Conservation (phyloP, 2,888 invertebrate genomes). For the Acholoe squamosa region DNA sequence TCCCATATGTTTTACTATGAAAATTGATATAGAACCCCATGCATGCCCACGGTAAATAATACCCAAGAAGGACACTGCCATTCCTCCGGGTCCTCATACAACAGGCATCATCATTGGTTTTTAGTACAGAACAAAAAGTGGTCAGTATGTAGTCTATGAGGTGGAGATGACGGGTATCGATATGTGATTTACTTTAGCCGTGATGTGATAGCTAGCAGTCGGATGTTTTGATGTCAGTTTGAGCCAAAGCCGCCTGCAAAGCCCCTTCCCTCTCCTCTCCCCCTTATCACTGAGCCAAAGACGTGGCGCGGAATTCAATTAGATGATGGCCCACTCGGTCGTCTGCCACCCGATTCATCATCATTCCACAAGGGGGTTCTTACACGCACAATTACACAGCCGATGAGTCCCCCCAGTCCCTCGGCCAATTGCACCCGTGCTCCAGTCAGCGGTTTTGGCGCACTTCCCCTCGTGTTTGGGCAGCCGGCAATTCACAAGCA, state of each 20-base stretch:
- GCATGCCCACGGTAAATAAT: no score
- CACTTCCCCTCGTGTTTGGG: constrained; percentile 14
- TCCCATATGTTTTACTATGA: no score
- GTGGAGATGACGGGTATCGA: not conserved
- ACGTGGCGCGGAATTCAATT: constrained; percentile 56
- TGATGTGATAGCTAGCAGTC: not conserved
- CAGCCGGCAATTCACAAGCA: constrained; percentile 2
- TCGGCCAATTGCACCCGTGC: constrained; percentile 51
- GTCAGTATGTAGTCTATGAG: not conserved
- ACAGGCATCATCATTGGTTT: not conserved
- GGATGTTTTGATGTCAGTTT: constrained; percentile 7
- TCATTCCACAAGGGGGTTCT: constrained; percentile 59
- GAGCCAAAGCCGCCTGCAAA: constrained; percentile 21
- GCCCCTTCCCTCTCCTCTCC: not conserved
- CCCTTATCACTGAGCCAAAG: constrained; percentile 50
- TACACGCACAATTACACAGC: constrained; percentile 60
- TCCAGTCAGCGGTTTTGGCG: constrained; percentile 23
- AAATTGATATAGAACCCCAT: no score
- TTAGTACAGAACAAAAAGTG: not conserved
- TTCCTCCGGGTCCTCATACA: no score
- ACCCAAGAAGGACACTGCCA: no score
- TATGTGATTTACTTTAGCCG: constrained; percentile 33
- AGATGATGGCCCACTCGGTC: constrained; percentile 51
- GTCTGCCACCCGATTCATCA: constrained; percentile 52
- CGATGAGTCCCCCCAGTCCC: constrained; percentile 54